A percentile compares a stretch with the other conserved stretches of the same genome.
These are phyloP conservation scores for Manis javanica DNA, from an alignment of 2,797 vertebrate genomes.

Conservation along the genomic window DNA sequence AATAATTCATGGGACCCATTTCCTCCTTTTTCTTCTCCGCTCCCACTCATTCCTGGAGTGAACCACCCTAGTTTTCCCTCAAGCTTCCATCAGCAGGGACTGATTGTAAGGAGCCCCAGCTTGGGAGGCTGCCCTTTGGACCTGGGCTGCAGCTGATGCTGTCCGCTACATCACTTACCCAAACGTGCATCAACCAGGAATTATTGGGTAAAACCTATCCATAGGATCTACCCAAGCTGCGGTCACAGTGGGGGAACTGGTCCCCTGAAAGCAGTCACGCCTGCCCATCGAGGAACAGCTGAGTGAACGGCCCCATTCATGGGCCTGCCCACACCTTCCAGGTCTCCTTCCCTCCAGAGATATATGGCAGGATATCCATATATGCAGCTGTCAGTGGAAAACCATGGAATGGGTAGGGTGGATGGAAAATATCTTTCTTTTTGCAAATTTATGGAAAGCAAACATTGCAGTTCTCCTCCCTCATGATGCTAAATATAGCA, in stretches of 20 bases:
- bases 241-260: constrained; percentile 71
- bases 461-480: constrained; percentile 73
- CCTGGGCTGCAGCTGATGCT: constrained; percentile 4
- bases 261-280: constrained; percentile 68
- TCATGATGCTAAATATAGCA: constrained; percentile 66
- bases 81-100: constrained; percentile 3
- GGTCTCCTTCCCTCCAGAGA: constrained; percentile 43
- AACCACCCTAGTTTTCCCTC: background rate
- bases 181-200: constrained; percentile 74
- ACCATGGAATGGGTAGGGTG: background rate
- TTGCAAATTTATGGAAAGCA: constrained; percentile 78
- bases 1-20: constrained; percentile 43
- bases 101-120: background rate
- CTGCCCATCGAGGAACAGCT: constrained; percentile 72
- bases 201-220: constrained; percentile 71
- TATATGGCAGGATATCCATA: constrained; percentile 64
- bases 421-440: constrained; percentile 71
- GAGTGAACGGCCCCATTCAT: constrained; percentile 87
- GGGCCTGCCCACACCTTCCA: constrained; percentile 59
- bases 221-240: constrained; percentile 67
- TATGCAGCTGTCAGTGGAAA: constrained; percentile 52
- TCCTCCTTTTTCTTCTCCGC: constrained; percentile 55
- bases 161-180: constrained; percentile 58
- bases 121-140: background rate
- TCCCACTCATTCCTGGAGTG: background rate